Evolutionary conservation across 23 tunicate species (phyloP).

Genomic region (Aplidium turbinatum): DNA sequence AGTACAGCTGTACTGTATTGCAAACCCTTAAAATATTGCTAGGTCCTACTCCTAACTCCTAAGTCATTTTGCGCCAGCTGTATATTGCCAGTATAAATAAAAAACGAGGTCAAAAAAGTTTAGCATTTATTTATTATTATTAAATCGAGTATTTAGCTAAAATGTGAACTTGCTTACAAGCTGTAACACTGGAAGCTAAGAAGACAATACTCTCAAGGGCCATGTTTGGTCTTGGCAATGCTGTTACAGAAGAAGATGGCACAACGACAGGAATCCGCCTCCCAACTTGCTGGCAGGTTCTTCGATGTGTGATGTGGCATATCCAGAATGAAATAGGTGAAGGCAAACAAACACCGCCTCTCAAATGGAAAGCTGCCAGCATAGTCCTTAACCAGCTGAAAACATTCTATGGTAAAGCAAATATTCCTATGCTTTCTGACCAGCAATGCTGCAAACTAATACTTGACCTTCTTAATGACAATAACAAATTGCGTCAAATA

Average conservation of each 20-base stretch:
- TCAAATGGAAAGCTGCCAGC: slow-evolving; percentile 16
- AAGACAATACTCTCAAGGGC: no score
- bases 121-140: no score
- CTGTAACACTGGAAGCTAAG: no score
- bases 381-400: slow-evolving; percentile 3
- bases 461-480: slow-evolving; percentile 13
- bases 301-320: slow-evolving; percentile 19
- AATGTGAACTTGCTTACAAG: no score
- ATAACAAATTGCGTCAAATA: slow-evolving; percentile 19
- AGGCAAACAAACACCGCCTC: slow-evolving; percentile 11
- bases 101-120: no score
- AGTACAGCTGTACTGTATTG: no score
- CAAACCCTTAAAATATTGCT: no score
- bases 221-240: no score
- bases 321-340: not conserved
- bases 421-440: not conserved
- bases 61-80: no score
- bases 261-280: slow-evolving; percentile 7
- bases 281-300: slow-evolving; percentile 13
- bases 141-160: no score
- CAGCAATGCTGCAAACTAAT: not conserved
- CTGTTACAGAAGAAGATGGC: slow-evolving; percentile 4
- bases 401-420: slow-evolving; percentile 13
- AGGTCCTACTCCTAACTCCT: no score
- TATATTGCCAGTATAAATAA: no score